These are phyloP conservation scores for Brachionichthys hirsutus DNA, from an alignment of 2,113 vertebrate genomes.

Conservation along the genomic window DNA sequence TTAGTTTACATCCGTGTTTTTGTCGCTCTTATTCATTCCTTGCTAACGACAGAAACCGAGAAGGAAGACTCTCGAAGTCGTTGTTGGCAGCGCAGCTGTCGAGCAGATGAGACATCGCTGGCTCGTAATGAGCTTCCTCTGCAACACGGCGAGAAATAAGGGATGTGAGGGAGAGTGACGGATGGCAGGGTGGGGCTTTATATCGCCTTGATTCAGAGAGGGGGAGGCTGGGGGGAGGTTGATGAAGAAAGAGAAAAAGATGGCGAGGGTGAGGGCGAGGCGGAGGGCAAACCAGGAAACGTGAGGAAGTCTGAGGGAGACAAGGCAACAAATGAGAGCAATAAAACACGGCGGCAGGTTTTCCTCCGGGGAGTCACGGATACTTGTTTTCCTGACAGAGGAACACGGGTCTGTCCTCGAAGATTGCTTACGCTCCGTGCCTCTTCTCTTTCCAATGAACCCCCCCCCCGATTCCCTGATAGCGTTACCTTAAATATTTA, in stretches of 20 bases:
- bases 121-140: constrained; percentile 55
- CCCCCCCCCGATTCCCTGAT: constrained; percentile 10
- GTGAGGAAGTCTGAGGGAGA: constrained; percentile 26
- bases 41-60: constrained; percentile 36
- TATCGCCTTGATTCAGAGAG: constrained; percentile 5
- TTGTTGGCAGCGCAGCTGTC: constrained; percentile 42
- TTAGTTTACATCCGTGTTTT: constrained; percentile 36
- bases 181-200: constrained; percentile 34
- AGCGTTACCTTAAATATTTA: constrained; percentile 32
- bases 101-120: constrained; percentile 26
- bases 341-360: constrained; percentile 56
- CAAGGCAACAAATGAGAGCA: constrained; percentile 64
- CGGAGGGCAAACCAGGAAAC: constrained; percentile 39
- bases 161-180: constrained; percentile 31
- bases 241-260: constrained; percentile 6
- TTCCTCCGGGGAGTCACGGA: constrained; percentile 55
- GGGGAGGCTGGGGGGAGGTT: constrained; percentile 2
- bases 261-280: constrained; percentile 43
- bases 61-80: constrained; percentile 23
- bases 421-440: constrained; percentile 48
- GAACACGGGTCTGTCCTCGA: constrained; percentile 46
- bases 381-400: constrained; percentile 57
- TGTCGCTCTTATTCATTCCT: constrained; percentile 38
- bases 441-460: constrained; percentile 31
- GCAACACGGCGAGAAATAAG: constrained; percentile 16